Base-by-base conservation (phyloP, 2,797 vertebrate species). In the Gephyroberyx darwinii region DNA sequence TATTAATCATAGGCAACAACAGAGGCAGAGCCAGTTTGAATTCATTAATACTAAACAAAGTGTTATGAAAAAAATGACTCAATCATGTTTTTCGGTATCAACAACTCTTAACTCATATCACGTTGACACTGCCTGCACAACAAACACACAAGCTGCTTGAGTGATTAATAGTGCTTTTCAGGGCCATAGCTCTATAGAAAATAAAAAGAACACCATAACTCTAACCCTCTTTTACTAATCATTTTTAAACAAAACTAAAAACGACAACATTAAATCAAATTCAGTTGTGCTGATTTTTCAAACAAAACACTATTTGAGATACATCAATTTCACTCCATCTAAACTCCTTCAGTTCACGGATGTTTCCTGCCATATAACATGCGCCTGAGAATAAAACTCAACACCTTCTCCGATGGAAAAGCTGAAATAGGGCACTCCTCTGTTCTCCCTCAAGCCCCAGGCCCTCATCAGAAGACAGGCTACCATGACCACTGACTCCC, bases 1-100 rank as follows among this genome's bases (percentile, higher is more conserved):
- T 84, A 86, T 90, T 87, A 89, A 88, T 90, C 84, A 83, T 79
- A 82, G 62, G 61, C 83, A 35, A 77, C 84, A 82, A 54, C 81
- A 75, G 81, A 81, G 77, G 74, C 84, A 65, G 62, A 82, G 69
- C 65, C 64, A 54, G 72, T 84, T 67, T 65, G 65, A 68, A 89
- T 81, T 85, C 82, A 91, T 85, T 83, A 85, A 80, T 69, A 60
- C 78, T 83, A 62, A 39, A 54, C 65, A 70, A 71, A 81, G 62
- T 64, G 45, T 54, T 9, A 52, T 54, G 74, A 45, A 30, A 77
- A 78, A 48, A 33, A 37, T 19, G 37, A 48, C 47, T 64, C 58
- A 63, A 50, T 52, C 68, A 31, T 65, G 52, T 77, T 71, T 67
- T 60, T 45, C n/a, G 9, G 39, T 60, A 70, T 85, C 77, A 84